Evolutionary conservation across 92 coral and sea anemone species (phyloP).

Genomic region (Porites lobata): DNA sequence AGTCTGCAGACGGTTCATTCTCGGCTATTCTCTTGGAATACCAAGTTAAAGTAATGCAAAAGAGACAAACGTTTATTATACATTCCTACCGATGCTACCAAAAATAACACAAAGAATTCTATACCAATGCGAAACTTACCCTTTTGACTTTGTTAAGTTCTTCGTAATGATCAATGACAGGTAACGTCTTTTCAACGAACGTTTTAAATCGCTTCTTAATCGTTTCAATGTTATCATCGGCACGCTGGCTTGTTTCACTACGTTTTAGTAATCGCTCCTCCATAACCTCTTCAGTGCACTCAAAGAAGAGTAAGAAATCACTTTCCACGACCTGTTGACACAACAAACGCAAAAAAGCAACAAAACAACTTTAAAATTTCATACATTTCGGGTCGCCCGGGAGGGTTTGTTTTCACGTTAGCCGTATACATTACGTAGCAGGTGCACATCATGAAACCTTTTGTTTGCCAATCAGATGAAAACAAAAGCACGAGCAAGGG

Average conservation of each 20-base stretch:
- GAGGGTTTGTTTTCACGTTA: too few species aligned
- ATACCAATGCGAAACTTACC: conserved; percentile 48
- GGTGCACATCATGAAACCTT: too few species aligned
- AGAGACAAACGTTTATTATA: too few species aligned
- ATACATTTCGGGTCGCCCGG: too few species aligned
- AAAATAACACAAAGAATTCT: too few species aligned
- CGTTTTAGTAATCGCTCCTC: conserved; percentile 89
- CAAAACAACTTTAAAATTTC: not conserved
- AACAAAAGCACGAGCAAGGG: too few species aligned
- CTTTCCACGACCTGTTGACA: conserved; percentile 84
- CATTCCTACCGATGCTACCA: too few species aligned
- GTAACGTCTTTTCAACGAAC: conserved; percentile 88
- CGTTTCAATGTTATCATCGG: conserved; percentile 93
- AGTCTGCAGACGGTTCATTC: too few species aligned
- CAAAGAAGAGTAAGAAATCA: conserved; percentile 90
- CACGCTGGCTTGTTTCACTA: conserved; percentile 91
- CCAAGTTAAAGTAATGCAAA: too few species aligned
- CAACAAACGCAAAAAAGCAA: not conserved
- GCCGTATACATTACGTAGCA: too few species aligned
- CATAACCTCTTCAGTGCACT: conserved; percentile 95
- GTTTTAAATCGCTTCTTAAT: conserved; percentile 95
- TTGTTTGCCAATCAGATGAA: too few species aligned
- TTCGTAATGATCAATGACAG: conserved; percentile 92
- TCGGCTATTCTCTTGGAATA: too few species aligned
- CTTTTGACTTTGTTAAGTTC: conserved; percentile 80